phyloP scores from a whole-genome alignment of 2,888 invertebrate genomes.

The Cryptosula pallasiana region DNA sequence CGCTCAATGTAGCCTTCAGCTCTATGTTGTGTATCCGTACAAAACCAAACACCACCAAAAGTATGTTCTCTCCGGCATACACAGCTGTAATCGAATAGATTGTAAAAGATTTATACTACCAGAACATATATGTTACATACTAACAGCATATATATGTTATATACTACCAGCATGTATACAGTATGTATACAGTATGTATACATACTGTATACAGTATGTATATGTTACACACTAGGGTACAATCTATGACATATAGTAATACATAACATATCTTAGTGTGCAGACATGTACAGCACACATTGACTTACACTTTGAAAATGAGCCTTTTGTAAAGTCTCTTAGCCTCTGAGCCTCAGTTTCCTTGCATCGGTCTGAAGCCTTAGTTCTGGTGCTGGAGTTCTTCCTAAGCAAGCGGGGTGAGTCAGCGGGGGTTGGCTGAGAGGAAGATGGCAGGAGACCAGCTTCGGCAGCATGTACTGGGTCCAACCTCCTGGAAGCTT shows the following conservation, averaged over 20 bases:
- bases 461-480: background rate
- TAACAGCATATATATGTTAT: too few species aligned
- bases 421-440: background rate
- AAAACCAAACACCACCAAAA: constrained; percentile 71
- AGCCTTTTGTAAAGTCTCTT: constrained; percentile 14
- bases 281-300: too few species aligned
- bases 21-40: constrained; percentile 65
- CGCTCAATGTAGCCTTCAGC: constrained; percentile 78
- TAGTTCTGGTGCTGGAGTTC: background rate
- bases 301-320: background rate
- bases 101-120: too few species aligned
- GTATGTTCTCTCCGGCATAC: constrained; percentile 46
- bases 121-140: too few species aligned
- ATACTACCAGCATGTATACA: too few species aligned
- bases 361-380: background rate
- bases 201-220: too few species aligned
- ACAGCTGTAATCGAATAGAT: constrained; percentile 5
- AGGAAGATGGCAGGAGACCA: background rate
- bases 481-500: background rate
- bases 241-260: too few species aligned
- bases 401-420: background rate
- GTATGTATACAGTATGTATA: too few species aligned
- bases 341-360: constrained; percentile 11
- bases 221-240: too few species aligned
- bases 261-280: too few species aligned